phyloP scores from a whole-genome alignment of 2,888 invertebrate species.

The Drosophila leonis region DNA sequence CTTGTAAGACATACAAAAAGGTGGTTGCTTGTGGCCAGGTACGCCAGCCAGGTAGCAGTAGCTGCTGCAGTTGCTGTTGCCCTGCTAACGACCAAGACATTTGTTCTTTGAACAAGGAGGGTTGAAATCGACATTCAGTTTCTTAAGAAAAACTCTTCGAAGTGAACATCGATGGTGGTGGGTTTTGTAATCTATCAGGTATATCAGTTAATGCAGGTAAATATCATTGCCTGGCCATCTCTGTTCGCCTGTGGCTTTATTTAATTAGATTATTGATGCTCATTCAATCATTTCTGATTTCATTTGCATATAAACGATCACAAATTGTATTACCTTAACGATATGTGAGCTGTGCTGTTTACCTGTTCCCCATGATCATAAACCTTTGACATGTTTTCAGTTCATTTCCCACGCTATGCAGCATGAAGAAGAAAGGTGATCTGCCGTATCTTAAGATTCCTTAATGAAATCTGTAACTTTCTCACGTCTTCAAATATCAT shows the following conservation, averaged over 20 bases:
- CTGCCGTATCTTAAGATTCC: not conserved
- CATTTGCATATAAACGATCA: constrained; percentile 42
- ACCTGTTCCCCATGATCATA: constrained; percentile 12
- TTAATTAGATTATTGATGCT: constrained; percentile 43
- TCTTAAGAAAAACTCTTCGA: not conserved
- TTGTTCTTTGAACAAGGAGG: constrained; percentile 20
- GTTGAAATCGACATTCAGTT: not conserved
- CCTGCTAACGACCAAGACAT: constrained; percentile 60
- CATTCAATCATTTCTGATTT: constrained; percentile 19
- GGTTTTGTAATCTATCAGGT: constrained; percentile 13
- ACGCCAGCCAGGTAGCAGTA: not conserved
- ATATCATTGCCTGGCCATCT: constrained; percentile 10
- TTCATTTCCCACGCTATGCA: not conserved
- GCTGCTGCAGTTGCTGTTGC: constrained; percentile 33
- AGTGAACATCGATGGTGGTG: constrained; percentile 5
- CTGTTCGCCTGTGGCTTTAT: constrained; percentile 60
- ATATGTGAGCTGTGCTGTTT: not conserved
- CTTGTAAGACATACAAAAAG: not conserved
- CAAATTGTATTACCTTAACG: not conserved
- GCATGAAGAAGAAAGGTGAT: not conserved
- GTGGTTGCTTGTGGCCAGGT: not conserved
- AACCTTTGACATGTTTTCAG: not conserved
- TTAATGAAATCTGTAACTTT: not conserved
- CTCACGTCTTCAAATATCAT: not conserved
- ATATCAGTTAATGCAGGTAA: constrained; percentile 3